Evolutionary conservation across 2,888 invertebrate species (phyloP).

Genomic region (Anagyrus pseudococci): DNA sequence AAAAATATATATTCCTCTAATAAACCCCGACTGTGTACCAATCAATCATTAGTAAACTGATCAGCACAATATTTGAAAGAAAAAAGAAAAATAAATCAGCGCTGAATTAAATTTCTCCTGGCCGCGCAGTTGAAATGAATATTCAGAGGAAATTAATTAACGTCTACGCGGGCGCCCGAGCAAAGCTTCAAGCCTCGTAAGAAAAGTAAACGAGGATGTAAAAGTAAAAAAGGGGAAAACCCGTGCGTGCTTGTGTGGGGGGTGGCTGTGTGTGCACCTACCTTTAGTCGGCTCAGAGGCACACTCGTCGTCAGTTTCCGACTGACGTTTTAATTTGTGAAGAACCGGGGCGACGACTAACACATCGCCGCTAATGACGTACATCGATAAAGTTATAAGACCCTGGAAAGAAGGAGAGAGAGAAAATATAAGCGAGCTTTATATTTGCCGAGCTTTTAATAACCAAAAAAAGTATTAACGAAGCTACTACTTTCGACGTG

Average conservation of each 20-base stretch:
- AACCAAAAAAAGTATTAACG: too few species aligned
- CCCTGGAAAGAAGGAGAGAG: constrained; percentile 49
- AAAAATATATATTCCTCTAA: too few species aligned
- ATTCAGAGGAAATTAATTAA: too few species aligned
- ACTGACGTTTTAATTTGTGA: constrained; percentile 51
- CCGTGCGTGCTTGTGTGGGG: not conserved
- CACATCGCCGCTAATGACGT: constrained; percentile 51
- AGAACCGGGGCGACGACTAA: constrained; percentile 49
- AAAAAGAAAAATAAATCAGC: too few species aligned
- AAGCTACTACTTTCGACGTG: too few species aligned
- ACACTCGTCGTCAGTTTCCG: constrained; percentile 47
- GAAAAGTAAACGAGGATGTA: not conserved
- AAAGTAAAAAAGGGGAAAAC: not conserved
- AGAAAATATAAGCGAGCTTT: too few species aligned
- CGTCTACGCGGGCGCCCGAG: not conserved
- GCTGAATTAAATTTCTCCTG: too few species aligned
- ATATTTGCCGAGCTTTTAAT: too few species aligned
- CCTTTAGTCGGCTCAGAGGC: constrained; percentile 58
- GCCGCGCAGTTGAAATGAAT: too few species aligned
- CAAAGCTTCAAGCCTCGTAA: not conserved
- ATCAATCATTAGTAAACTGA: too few species aligned
- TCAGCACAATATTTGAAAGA: too few species aligned
- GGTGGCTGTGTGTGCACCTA: constrained; percentile 34
- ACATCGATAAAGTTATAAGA: constrained; percentile 50
- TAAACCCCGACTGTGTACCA: too few species aligned